Base-by-base conservation (phyloP, 2,113 vertebrate species). In the Pachypanchax playfairii region DNA sequence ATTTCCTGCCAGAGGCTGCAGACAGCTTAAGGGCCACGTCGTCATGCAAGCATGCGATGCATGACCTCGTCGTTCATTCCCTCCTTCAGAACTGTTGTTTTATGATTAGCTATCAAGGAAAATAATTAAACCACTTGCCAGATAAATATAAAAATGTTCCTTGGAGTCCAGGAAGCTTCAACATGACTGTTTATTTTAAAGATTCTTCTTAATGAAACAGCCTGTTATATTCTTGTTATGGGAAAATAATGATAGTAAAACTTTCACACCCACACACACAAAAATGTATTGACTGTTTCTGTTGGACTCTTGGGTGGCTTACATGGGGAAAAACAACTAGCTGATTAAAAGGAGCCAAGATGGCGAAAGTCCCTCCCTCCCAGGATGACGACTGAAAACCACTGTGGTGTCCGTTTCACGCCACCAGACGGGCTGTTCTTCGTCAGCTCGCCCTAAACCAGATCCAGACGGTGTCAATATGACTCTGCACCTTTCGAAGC, bases 1-100 rank as follows among this genome's bases (percentile, higher is more conserved):
- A 18, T 68, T 92, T 92, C 89, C 90, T 89, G 87, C 85, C 70
- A 35, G 31, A 48, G 39, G 55, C 56, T 72, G 41, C 73, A 50
- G 61, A 54, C 17, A 41, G 57, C 56, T 58, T 58, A 36, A 26
- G 61, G n/a, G 65, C 63, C 14, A 65, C 46, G 4, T 26, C 65
- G 6, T 70, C 52, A 7, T 20, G 1, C 21, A 18, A 58, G 50
- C 62, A 17, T 25, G 52, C 41, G 65, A 65, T 72, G 73, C 78
- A 75, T 4, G n/a, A 18, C 38, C 5, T 29, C n/a, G n/a, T 56
- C 17, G 14, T 60, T 59, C 18, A 49, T 26, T 36, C 35, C 15
- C 10, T 48, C 29, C 31, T 31, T 52, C 51, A 11, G 28, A 26
- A 31, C 18, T 10, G 24, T 53, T 25, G 28, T 55, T 24, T 55